A percentile compares a stretch with the other conserved stretches of the same genome.
Conservation (phyloP, 2,113 vertebrate species). For the Cavia porcellus region DNA sequence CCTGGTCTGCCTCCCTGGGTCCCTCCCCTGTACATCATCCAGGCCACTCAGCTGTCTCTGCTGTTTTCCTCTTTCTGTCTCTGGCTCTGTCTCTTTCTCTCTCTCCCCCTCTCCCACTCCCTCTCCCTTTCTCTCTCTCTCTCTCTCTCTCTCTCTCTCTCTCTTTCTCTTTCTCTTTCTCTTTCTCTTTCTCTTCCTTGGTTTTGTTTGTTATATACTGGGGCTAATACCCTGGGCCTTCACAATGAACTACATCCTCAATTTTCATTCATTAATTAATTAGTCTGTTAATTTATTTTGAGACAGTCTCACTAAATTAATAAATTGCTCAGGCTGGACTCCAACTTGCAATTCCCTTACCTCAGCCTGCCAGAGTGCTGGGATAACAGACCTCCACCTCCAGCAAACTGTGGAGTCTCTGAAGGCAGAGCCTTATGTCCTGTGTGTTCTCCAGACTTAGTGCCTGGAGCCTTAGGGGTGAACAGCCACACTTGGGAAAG, state of each 20-base stretch:
- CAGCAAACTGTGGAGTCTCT: neutral
- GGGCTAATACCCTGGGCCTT: neutral
- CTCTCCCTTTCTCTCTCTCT: too few species aligned
- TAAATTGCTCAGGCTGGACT: neutral
- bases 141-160: too few species aligned
- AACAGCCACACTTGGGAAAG: neutral
- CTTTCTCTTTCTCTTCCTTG: too few species aligned
- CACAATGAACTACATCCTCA: neutral
- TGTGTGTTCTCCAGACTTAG: neutral
- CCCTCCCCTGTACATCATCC: neutral
- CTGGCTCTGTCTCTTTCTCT: too few species aligned
- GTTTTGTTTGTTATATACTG: neutral
- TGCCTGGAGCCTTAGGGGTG: accelerated
- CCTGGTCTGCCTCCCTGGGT: accelerated
- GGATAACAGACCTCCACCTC: neutral
- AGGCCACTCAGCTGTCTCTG: neutral
- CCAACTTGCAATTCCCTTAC: neutral
- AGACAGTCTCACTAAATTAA: neutral
- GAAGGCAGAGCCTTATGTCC: neutral
- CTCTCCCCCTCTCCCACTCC: too few species aligned
- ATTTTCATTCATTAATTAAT: neutral
- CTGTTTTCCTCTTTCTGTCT: too few species aligned
- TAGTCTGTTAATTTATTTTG: neutral
- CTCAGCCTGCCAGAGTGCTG: neutral
- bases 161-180: too few species aligned